Base-by-base conservation (phyloP, 2,797 vertebrate species). In the Microtus obscurus region DNA sequence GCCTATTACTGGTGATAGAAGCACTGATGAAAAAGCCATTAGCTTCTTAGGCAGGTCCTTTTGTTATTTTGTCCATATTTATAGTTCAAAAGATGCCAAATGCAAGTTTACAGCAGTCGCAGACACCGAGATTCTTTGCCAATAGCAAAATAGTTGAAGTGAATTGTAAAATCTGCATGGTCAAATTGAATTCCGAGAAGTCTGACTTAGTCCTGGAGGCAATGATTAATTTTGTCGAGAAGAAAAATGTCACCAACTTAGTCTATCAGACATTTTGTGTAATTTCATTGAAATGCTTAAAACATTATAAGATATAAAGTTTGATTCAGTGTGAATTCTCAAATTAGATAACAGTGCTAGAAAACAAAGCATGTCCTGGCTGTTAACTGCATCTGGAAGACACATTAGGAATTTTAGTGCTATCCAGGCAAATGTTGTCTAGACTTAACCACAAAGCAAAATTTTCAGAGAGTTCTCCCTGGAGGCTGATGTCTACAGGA, bases 171-270 rank as follows among this genome's bases (percentile, higher is more conserved):
- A 97, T 97, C 96, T 97, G 73, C 95, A 95, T 96, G 97, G 96
- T 97, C 95, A 97, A 97, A 96, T 95, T 96, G 96, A 98, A 98
- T 98, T 98, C 97, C 97, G 96, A 97, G 87, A 96, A 98, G 89
- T 97, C 97, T 98, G 97, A 96, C 96, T 98, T 94, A 95, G 87
- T 98, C 89, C 97, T 98, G 77, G 65, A 97, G 96, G 95, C 96
- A 98, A 97, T 97, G 96, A 98, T 98, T 98, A 98, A 98, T 98
- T 98, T 98, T 97, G 97, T 98, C 98, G 97, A 93, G 93, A 91
- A 74, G 85, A 92, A 97, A 88, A 95, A 93, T 91, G 92, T 43
- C 89, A 97, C 94, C 91, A 97, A 97, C 53, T 96, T 96, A 97
- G 67, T 85, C 96, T 98, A 93, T 96, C 97, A 98, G 95, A 98